Conservation (phyloP, 2,888 invertebrate genomes). For the Drosophila diplacantha region DNA sequence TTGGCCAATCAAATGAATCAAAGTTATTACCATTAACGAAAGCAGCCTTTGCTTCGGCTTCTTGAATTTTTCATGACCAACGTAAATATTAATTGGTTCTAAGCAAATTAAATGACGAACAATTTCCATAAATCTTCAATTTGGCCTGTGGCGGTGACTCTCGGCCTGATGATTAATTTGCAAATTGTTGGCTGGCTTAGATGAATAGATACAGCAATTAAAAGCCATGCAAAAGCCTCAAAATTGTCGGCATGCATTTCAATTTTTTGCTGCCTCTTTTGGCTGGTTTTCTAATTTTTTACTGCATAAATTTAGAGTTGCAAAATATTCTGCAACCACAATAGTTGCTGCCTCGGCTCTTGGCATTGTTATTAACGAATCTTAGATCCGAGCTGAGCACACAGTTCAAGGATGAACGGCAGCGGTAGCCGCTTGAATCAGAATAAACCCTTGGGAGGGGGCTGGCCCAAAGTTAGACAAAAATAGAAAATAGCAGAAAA, state of each 20-base stretch:
- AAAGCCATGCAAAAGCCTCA: conserved; percentile 29
- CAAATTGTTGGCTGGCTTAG: conserved; percentile 29
- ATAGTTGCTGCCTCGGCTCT: conserved; percentile 34
- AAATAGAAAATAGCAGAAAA: conserved; percentile 9
- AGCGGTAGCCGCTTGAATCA: conserved; percentile 34
- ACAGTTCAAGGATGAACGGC: conserved; percentile 57
- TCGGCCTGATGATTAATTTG: conserved; percentile 35
- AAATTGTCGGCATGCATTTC: conserved; percentile 42
- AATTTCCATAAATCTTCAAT: conserved; percentile 36
- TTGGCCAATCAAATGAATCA: conserved; percentile 13
- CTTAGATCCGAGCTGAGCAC: conserved; percentile 31
- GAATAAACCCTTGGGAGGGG: conserved; percentile 47
- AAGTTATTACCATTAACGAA: conserved; percentile 41
- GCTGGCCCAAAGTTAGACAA: conserved; percentile 23
- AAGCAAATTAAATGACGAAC: conserved; percentile 11
- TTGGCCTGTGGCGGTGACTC: conserved; percentile 18
- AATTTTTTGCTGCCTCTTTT: conserved; percentile 17
- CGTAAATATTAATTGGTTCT: conserved; percentile 48
- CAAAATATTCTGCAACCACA: conserved; percentile 45
- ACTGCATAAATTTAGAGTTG: conserved; percentile 51
- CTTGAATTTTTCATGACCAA: conserved; percentile 15
- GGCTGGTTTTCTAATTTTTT: conserved; percentile 33
- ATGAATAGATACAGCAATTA: conserved; percentile 38
- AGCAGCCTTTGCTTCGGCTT: background rate
- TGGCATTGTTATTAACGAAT: conserved; percentile 59